Evolutionary conservation across 2,797 vertebrate species (phyloP).

Genomic region (Pygocentrus nattereri): DNA sequence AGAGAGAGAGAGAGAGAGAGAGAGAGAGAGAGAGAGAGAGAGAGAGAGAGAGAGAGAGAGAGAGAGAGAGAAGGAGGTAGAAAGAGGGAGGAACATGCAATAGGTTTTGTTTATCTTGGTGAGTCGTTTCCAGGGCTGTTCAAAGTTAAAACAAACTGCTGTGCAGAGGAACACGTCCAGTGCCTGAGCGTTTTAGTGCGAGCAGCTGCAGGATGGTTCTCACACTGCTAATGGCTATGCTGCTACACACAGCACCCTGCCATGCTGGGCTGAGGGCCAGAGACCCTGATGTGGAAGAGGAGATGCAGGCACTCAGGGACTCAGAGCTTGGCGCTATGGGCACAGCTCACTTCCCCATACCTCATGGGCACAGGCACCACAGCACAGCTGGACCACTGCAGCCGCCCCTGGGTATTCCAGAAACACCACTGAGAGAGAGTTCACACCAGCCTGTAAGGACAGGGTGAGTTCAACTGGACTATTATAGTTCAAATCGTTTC

Average conservation of each 20-base stretch:
- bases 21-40: constrained; percentile 4
- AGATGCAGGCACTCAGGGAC: constrained; percentile 2
- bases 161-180: constrained; percentile 24
- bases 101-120: constrained; percentile 11
- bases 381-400: constrained; percentile 14
- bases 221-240: constrained; percentile 36
- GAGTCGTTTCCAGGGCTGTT: constrained; percentile 41
- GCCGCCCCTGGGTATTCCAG: neutral
- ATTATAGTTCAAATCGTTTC: neutral
- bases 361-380: constrained; percentile 20
- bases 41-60: constrained; percentile 9
- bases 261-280: constrained; percentile 53
- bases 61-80: constrained; percentile 4
- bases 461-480: constrained; percentile 53
- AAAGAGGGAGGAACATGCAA: constrained; percentile 3
- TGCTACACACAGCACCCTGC: constrained; percentile 39
- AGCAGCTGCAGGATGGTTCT: constrained; percentile 41
- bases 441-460: constrained; percentile 27
- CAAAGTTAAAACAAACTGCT: constrained; percentile 36
- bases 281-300: constrained; percentile 56
- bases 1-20: constrained; percentile 7
- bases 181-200: neutral
- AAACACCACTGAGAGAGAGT: constrained; percentile 21
- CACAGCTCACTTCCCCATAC: neutral
- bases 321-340: constrained; percentile 14